Base-by-base conservation (phyloP, 2,113 vertebrate genomes). In the Conger conger region DNA sequence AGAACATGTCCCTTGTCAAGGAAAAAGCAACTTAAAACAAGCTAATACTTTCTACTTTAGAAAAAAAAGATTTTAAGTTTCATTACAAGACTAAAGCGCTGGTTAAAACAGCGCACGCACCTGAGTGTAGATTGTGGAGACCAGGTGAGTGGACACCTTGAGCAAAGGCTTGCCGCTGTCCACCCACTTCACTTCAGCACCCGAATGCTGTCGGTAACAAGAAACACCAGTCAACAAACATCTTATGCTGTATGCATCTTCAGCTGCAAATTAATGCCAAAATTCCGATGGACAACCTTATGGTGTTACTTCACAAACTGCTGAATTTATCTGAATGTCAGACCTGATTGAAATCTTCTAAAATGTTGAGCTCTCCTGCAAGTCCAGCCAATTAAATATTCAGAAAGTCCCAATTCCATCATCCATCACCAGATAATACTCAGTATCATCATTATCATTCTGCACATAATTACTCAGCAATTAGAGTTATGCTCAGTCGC, bases 101-200 rank as follows among this genome's bases (percentile, higher is more conserved):
- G n/a, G n/a, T n/a, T n/a, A n/a, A n/a, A n/a, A n/a, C n/a, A n/a
- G n/a, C n/a, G n/a, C n/a, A 33, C 68, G 30, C 83, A 99, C 98
- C 97, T 99, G 98, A 40, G 97, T 97, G 90, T 99, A 99, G 30
- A 99, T 95, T 0, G 98, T 99, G 38, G 98, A 99, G 86, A 99
- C 97, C 0, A 99, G 95, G 90, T 99, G 98, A 85, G 98, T 97
- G n/a, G 97, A 96, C 89, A 99, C 92, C 92, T 94, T 97, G 85
- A 99, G 93, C 60, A 99, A 92, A 0, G 96, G 92, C 87, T 99
- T 99, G 76, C 96, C 97, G 92, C 98, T 97, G 79, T 99, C 98
- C 0, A 99, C 97, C 98, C 98, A 99, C 88, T 98, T 99, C 35
- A 99, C 94, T 92, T 99, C 98, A 54, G 96, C 93, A 82, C 96